A percentile compares a stretch with the other conserved stretches of the same genome.
Conservation (phyloP, 2,888 invertebrate species). For the Adelognathus sp. region DNA sequence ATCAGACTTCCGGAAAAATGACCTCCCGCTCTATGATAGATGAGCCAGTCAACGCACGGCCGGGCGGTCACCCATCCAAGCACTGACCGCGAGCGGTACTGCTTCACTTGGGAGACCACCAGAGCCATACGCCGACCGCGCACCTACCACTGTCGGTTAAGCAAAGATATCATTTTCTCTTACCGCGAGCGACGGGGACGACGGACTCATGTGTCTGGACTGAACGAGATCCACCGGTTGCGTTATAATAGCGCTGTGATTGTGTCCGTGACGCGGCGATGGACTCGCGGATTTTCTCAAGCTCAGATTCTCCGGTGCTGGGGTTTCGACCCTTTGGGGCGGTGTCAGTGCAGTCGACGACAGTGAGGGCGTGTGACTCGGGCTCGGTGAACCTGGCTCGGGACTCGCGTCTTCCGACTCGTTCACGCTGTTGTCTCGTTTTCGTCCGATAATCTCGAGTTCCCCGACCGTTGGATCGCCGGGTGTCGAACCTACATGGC, state of each 20-base stretch:
- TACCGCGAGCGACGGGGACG: conserved; percentile 75
- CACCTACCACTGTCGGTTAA: too few species aligned
- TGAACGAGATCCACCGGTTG: conserved; percentile 77
- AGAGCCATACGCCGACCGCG: too few species aligned
- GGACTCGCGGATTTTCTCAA: conserved; percentile 85
- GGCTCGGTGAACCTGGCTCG: conserved; percentile 75
- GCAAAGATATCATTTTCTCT: too few species aligned
- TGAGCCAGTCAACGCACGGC: too few species aligned
- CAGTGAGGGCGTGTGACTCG: conserved; percentile 75
- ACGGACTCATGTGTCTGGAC: conserved; percentile 75
- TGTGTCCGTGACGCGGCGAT: conserved; percentile 73
- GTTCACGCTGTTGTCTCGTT: conserved; percentile 74
- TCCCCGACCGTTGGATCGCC: conserved; percentile 60
- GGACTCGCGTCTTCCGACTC: conserved; percentile 78
- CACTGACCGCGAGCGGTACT: too few species aligned
- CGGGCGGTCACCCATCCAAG: too few species aligned
- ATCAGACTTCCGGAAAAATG: too few species aligned
- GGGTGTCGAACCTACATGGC: conserved; percentile 4
- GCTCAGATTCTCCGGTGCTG: conserved; percentile 91
- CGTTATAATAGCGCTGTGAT: conserved; percentile 66
- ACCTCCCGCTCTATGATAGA: too few species aligned
- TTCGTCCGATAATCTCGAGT: conserved; percentile 64
- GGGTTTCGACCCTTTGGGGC: conserved; percentile 78
- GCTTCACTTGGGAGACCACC: too few species aligned
- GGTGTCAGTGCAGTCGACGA: conserved; percentile 74